Conservation (phyloP, 2,797 vertebrate species). For the Paratrypauchen microcephalus region DNA sequence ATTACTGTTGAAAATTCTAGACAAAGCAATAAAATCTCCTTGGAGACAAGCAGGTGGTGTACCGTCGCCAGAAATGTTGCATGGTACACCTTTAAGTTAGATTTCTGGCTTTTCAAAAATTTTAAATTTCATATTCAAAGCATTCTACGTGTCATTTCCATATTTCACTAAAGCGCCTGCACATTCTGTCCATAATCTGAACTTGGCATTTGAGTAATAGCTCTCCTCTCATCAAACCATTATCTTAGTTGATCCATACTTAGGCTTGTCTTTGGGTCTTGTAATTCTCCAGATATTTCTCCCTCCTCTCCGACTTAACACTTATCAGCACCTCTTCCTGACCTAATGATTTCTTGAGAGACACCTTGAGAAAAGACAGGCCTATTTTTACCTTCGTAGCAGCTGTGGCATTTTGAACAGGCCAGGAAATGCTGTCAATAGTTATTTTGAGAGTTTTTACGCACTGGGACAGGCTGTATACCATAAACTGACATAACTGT, state of each 20-base stretch:
- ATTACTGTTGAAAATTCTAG: background rate
- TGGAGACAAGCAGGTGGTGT: background rate
- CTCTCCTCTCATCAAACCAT: slow-evolving; percentile 20
- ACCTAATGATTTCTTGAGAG: slow-evolving; percentile 63
- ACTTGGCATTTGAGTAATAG: slow-evolving; percentile 42
- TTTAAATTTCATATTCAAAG: background rate
- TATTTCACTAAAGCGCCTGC: background rate
- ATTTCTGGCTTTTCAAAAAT: background rate
- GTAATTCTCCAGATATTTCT: slow-evolving; percentile 31
- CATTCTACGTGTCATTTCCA: background rate
- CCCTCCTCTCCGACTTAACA: slow-evolving; percentile 31
- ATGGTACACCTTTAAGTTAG: background rate
- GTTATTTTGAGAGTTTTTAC: slow-evolving; percentile 76
- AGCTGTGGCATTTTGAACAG: slow-evolving; percentile 72
- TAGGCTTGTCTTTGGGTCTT: slow-evolving; percentile 25
- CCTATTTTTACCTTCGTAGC: slow-evolving; percentile 73
- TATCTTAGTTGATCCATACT: slow-evolving; percentile 25
- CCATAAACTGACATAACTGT: slow-evolving; percentile 32
- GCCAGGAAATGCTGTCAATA: slow-evolving; percentile 56
- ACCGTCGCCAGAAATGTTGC: too few relatives aligned
- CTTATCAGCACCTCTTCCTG: slow-evolving; percentile 54
- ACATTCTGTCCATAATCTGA: slow-evolving; percentile 26
- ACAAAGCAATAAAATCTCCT: too few relatives aligned
- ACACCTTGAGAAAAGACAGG: slow-evolving; percentile 54
- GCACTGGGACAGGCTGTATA: slow-evolving; percentile 26